Percentiles rank a stretch among this genome's conserved stretches.
Evolutionary conservation across 2,797 vertebrate species (phyloP).

Genomic region (Typhlichthys eigenmanni): DNA sequence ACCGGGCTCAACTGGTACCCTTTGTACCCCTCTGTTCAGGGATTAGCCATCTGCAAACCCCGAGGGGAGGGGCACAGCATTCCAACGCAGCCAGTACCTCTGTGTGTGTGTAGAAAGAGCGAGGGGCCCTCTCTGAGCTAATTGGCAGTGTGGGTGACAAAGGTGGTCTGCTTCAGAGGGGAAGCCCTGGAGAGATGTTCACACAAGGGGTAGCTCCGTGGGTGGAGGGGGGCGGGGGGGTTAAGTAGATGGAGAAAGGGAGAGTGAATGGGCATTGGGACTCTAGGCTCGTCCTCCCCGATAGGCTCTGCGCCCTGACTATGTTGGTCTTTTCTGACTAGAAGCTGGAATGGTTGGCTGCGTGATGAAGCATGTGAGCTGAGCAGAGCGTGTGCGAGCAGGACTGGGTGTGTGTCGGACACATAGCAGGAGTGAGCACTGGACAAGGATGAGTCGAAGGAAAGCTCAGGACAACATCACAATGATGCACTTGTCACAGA

Average conservation of each 20-base stretch:
- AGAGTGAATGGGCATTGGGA: constrained; percentile 26
- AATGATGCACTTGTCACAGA: constrained; percentile 79
- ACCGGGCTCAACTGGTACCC: constrained; percentile 31
- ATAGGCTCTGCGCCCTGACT: constrained; percentile 11
- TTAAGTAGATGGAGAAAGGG: constrained; percentile 26
- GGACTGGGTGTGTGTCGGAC: not conserved
- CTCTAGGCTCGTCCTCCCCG: constrained; percentile 28
- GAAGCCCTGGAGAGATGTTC: constrained; percentile 75
- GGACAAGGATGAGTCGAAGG: constrained; percentile 53
- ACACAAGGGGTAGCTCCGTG: constrained; percentile 49
- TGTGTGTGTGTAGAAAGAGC: constrained; percentile 50
- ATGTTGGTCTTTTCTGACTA: constrained; percentile 1
- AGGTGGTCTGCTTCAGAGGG: constrained; percentile 85
- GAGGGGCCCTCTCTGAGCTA: constrained; percentile 83
- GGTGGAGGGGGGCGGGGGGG: constrained; percentile 16
- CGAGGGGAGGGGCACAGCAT: constrained; percentile 72
- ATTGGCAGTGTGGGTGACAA: constrained; percentile 88
- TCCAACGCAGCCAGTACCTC: constrained; percentile 69
- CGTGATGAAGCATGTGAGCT: constrained; percentile 6
- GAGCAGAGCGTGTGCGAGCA: constrained; percentile 8
- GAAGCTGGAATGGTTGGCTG: constrained; percentile 12
- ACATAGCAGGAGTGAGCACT: constrained; percentile 3
- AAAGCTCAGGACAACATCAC: constrained; percentile 58
- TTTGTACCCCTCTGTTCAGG: constrained; percentile 44
- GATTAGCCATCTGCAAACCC: constrained; percentile 73